Base-by-base conservation (phyloP, 2,888 invertebrate genomes). In the Glaucopsyche alexis region DNA sequence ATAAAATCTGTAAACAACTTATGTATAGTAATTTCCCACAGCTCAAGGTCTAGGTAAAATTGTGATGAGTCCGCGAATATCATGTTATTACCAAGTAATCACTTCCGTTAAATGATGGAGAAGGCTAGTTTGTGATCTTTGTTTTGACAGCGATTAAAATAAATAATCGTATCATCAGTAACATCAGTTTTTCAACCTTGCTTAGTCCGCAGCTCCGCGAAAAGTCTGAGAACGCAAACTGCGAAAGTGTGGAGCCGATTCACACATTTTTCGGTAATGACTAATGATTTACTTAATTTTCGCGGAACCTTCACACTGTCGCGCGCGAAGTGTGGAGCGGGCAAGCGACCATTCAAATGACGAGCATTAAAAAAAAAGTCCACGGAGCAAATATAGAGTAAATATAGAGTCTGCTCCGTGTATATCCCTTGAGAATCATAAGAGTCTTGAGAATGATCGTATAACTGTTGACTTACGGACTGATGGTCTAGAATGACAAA, bases 1-100 rank as follows among this genome's bases (percentile, higher is more conserved):
- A 19, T 45, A 45, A 67, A 42, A 45, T 67, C 67, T 16, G 47
- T 71, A 71, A 74, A 72, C 73, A 72, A 70, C 66, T 72, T 71
- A 47, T 69, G 45, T 69, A 47, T 69, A 49, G 47, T 49, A 0
- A 49, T 49, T 69, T 69, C 69, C 69, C 69, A 69, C 69, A 47
- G 69, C 69, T 49, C 69, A 69, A 69, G 69, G 69, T 47, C 49
- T 19, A 13, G 11, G 47, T 45, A 29, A 49, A 69, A 29, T 29
- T 49, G 47, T 49, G 47, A 69, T 69, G 69, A 69, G 49, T 49
- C 29, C 47, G 47, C 69, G 47, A 47, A 69, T 69, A 19, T 67
- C 19, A 14, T 67, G 47, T 29, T 49, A 69, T 69, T 49, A 69
- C 45, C 42, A 7, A 69, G 29, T 49, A 69, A 49, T 69, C 14